Conservation (phyloP, 2,797 vertebrate species). For the Tragopan temminckii region DNA sequence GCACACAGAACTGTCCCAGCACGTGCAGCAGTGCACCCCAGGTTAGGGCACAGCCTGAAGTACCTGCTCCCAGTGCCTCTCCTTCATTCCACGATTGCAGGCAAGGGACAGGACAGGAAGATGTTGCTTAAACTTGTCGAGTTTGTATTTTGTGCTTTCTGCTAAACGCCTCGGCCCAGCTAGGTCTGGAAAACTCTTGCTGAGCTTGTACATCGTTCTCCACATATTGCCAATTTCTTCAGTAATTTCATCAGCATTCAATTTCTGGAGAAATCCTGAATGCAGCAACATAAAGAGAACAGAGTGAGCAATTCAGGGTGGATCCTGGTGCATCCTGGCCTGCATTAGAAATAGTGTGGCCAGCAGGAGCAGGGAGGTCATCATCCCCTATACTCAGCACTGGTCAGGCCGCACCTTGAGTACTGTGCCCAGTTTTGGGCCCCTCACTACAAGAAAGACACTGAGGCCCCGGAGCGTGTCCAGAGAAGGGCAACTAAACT, state of each 20-base stretch:
- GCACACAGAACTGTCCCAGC: background rate
- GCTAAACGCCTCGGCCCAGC: slow-evolving; percentile 85
- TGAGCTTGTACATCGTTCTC: slow-evolving; percentile 88
- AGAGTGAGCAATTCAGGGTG: background rate
- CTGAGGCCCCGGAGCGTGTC: too few species aligned
- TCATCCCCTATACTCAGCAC: too few species aligned
- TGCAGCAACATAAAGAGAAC: background rate
- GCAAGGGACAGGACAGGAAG: slow-evolving; percentile 87
- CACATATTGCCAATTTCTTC: slow-evolving; percentile 91
- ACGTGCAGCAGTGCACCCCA: background rate
- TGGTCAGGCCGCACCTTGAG: too few species aligned
- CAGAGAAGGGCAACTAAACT: too few species aligned
- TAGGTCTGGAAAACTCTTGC: slow-evolving; percentile 83
- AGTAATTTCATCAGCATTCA: slow-evolving; percentile 88
- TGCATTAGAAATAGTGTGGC: too few species aligned
- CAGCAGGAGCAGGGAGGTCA: too few species aligned
- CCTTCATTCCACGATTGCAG: slow-evolving; percentile 92
- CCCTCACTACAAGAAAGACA: too few species aligned
- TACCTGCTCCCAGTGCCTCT: slow-evolving; percentile 91
- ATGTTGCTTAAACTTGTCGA: slow-evolving; percentile 90
- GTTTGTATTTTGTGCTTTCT: slow-evolving; percentile 84
- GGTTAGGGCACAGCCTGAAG: background rate
- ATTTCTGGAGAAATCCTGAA: slow-evolving; percentile 83
- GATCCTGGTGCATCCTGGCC: too few species aligned
- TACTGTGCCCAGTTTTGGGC: too few species aligned